These are phyloP conservation scores for Onychomys leucogaster DNA, from an alignment of 2,797 vertebrate genomes.

Conservation along the genomic window DNA sequence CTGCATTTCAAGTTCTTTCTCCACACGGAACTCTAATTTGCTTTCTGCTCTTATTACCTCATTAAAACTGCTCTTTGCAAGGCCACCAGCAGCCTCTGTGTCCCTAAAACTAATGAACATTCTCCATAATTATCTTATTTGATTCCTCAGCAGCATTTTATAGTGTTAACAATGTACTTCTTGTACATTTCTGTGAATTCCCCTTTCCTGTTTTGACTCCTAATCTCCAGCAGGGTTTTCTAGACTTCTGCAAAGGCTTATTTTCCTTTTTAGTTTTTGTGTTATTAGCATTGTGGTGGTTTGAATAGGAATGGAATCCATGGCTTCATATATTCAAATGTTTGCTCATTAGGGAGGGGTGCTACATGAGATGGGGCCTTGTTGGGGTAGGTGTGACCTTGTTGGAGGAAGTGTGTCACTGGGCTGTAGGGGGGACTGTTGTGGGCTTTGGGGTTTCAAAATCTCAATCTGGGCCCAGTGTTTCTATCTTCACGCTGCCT, in stretches of 20 bases:
- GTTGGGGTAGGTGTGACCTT: not conserved
- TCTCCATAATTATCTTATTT: constrained; percentile 38
- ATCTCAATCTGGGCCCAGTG: not conserved
- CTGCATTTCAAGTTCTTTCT: constrained; percentile 34
- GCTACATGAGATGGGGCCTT: not conserved
- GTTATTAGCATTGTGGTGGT: not conserved
- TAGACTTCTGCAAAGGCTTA: not conserved
- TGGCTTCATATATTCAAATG: not conserved
- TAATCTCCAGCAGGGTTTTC: not conserved
- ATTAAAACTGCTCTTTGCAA: constrained; percentile 38
- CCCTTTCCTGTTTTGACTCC: not conserved
- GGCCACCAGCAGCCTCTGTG: not conserved
- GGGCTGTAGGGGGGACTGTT: not conserved
- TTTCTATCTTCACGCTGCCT: no score
- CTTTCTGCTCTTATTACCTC: constrained; percentile 33
- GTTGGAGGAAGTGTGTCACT: not conserved
- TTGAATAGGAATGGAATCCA: not conserved
- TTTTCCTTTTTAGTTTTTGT: not conserved
- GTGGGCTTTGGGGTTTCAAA: not conserved
- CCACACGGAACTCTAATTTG: not conserved
- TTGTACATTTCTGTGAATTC: not conserved
- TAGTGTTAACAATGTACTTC: not conserved
- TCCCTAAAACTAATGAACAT: constrained; percentile 23
- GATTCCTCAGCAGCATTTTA: constrained; percentile 8
- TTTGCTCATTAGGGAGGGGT: not conserved